Evolutionary conservation across 2,888 invertebrate genomes (phyloP), one percentile per base, ranked within the genome.

Genomic region (Parapristionchus giblindavisi): DNA sequence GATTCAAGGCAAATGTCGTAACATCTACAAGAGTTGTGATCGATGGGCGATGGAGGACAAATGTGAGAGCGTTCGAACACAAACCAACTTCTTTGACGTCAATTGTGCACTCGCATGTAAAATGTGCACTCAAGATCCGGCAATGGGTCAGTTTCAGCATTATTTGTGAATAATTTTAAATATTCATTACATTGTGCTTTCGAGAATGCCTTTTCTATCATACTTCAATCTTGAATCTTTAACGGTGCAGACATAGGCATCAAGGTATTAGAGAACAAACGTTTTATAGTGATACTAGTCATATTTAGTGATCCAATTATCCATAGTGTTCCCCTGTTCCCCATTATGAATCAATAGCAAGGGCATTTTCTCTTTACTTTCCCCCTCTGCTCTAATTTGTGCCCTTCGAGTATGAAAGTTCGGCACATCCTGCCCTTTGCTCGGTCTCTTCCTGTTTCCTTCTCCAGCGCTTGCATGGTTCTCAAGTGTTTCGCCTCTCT

Each of bases 1-100:
- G n/a, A n/a, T n/a, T n/a, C n/a, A 76, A 88, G 88, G 88, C 56
- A 85, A 87, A 52, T 88, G 88, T 80, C 84, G 87, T 38, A 85
- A 88, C 78, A 87, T 88, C 54, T 88, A 88, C 81, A 81, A 86
- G 76, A 84, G 85, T 74, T 88, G 88, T 77, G 85, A 86, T 60
- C 80, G 87, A 34, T 88, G 88, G 88, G 85, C 86, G 21, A 77
- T 83, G 74, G 87, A 88, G 76, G 86, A 86, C 71, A 87, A 87
- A 68, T 88, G 88, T 71, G 84, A 84, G 54, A 78, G 84, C 8
- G 82, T 86, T 38, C 72, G 84, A 24, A 82, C 82, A n/a, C 80
- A 84, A 77, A 88, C 88, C 34, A 85, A 87, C 77, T 88, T 87
- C 76, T 88, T 88, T 77, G 86, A 88, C 77, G 81, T 86, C 34